Conservation (phyloP, 2,797 vertebrate genomes). For the Antennarius maculatus region DNA sequence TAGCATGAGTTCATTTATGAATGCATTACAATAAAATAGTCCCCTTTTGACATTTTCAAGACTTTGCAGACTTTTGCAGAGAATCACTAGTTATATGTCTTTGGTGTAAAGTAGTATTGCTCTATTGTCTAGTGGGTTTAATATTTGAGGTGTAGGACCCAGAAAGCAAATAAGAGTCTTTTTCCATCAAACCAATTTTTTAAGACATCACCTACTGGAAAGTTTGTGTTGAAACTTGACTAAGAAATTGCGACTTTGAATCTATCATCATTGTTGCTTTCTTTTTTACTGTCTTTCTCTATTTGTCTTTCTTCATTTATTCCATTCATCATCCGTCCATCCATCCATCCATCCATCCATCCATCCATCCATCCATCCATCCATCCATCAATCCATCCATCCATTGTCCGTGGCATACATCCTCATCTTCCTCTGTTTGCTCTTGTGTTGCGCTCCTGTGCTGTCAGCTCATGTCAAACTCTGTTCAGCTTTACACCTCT, state of each 20-base stretch:
- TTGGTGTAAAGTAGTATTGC: constrained; percentile 1
- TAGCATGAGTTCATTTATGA: neutral
- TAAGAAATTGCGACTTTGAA: too few relatives aligned
- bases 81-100: constrained; percentile 15
- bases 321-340: too few relatives aligned
- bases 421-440: constrained; percentile 47
- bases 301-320: too few relatives aligned
- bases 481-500: constrained; percentile 61
- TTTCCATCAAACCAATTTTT: neutral
- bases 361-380: constrained; percentile 4
- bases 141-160: neutral
- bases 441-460: constrained; percentile 49
- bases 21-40: constrained; percentile 30
- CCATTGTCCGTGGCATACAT: constrained; percentile 39
- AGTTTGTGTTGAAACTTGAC: constrained; percentile 9
- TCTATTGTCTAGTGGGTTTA: neutral
- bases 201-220: constrained; percentile 8
- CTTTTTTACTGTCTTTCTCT: neutral
- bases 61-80: neutral
- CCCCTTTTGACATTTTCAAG: constrained; percentile 20
- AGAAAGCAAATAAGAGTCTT: constrained; percentile 4
- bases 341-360: neutral
- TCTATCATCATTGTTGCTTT: constrained; percentile 50
- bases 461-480: constrained; percentile 73
- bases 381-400: neutral